Percentiles rank a stretch among this genome's conserved stretches.
phyloP scores from a whole-genome alignment of 2,797 vertebrate species.

The Myripristis murdjan region DNA sequence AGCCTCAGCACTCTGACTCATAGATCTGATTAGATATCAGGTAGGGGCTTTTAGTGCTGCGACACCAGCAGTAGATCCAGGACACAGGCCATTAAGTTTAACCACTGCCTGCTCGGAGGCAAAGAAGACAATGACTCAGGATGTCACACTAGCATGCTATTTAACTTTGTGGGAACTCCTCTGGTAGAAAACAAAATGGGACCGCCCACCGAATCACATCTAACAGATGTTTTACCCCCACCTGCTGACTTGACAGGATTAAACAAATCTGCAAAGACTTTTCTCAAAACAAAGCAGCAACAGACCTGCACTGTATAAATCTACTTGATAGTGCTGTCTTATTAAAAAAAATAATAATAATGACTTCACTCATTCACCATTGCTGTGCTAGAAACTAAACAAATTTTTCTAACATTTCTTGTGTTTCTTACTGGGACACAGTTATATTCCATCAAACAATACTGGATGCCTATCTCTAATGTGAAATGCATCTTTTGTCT shows the following conservation, averaged over 20 bases:
- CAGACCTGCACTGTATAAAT: slow-evolving; percentile 35
- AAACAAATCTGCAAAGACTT: slow-evolving; percentile 71
- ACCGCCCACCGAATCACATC: slow-evolving; percentile 72
- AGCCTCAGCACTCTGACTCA: slow-evolving; percentile 45
- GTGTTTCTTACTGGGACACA: slow-evolving; percentile 34
- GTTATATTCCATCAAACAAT: slow-evolving; percentile 44
- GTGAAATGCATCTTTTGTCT: slow-evolving; percentile 41
- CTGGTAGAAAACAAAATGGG: slow-evolving; percentile 67
- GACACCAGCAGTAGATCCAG: slow-evolving; percentile 59
- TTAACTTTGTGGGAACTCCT: slow-evolving; percentile 74
- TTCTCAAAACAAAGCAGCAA: slow-evolving; percentile 62
- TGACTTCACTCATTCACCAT: slow-evolving; percentile 21
- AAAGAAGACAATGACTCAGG: slow-evolving; percentile 83
- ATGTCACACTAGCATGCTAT: slow-evolving; percentile 80
- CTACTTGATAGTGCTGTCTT: slow-evolving; percentile 32
- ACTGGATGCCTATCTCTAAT: slow-evolving; percentile 47
- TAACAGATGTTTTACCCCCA: slow-evolving; percentile 73
- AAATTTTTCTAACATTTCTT: slow-evolving; percentile 35
- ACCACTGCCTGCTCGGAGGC: slow-evolving; percentile 79
- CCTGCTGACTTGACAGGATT: slow-evolving; percentile 75
- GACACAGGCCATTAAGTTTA: slow-evolving; percentile 84
- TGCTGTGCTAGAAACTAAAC: slow-evolving; percentile 28
- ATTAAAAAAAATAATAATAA: slow-evolving; percentile 28
- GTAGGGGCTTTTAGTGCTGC: slow-evolving; percentile 73
- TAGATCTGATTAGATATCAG: slow-evolving; percentile 75